A percentile compares a stretch with the other conserved stretches of the same genome.
phyloP scores from a whole-genome alignment of 2,113 vertebrate genomes.

The Loxodonta africana region DNA sequence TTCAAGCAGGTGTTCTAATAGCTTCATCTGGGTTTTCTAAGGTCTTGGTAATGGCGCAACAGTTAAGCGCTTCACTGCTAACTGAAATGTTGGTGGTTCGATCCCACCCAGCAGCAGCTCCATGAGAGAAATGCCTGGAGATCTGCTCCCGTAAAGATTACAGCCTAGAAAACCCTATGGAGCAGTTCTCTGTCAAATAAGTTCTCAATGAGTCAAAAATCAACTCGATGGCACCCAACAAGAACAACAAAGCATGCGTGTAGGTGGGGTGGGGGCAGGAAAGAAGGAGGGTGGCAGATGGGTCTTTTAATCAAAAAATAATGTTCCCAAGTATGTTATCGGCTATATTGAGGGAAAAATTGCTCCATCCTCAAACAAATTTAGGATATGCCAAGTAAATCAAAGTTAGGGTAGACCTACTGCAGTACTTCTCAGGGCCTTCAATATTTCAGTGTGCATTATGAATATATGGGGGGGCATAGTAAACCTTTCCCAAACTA shows the following conservation, averaged over 20 bases:
- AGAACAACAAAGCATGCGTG: not conserved
- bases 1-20: not conserved
- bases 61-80: not conserved
- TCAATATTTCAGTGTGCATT: not conserved
- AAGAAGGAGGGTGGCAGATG: not conserved
- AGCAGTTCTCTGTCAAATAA: not conserved
- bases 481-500: conserved; percentile 12
- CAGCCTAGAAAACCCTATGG: not conserved
- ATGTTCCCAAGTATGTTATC: not conserved
- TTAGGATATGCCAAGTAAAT: not conserved
- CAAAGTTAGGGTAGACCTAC: not conserved
- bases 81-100: not conserved
- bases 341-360: not conserved
- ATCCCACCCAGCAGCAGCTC: not conserved
- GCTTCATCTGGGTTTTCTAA: not conserved
- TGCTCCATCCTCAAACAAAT: not conserved
- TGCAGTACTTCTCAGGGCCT: not conserved
- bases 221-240: not conserved
- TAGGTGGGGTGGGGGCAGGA: not conserved
- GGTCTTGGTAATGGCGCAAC: not conserved
- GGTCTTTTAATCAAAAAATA: not conserved
- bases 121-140: not conserved
- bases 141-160: not conserved
- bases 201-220: not conserved
- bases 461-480: not conserved